Evolutionary conservation across 2,797 vertebrate genomes (phyloP).

Genomic region (Xiphorhynchus erythropygius): DNA sequence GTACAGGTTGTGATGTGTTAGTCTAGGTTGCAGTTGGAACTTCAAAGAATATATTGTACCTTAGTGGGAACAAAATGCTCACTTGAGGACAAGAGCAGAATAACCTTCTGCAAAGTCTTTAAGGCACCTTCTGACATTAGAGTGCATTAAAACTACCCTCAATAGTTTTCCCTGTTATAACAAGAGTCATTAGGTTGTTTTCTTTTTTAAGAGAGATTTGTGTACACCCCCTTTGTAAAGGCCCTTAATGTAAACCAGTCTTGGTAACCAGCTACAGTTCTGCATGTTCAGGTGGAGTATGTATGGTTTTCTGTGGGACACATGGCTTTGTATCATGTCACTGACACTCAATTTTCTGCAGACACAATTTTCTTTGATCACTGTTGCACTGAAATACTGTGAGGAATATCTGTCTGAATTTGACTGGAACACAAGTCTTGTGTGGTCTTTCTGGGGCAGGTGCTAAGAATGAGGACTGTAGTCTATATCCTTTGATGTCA

Average conservation of each 20-base stretch:
- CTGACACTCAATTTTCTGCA: not conserved
- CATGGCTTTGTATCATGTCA: not conserved
- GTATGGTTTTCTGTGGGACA: not conserved
- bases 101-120: not conserved
- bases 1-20: constrained; percentile 3
- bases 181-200: not conserved
- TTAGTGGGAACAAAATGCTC: not conserved
- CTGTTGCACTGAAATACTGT: not conserved
- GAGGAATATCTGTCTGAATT: not conserved
- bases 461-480: not conserved
- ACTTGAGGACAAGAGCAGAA: not conserved
- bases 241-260: not conserved
- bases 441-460: not conserved
- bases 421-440: not conserved
- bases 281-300: not conserved
- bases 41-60: constrained; percentile 40
- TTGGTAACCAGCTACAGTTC: not conserved
- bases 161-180: not conserved
- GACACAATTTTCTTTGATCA: not conserved
- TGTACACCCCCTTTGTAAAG: not conserved
- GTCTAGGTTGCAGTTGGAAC: not conserved
- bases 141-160: not conserved
- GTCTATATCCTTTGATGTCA: not conserved
- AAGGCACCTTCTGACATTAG: not conserved
- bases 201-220: not conserved